Conservation (phyloP, 2,888 invertebrate species). For the Diaphora mendica region DNA sequence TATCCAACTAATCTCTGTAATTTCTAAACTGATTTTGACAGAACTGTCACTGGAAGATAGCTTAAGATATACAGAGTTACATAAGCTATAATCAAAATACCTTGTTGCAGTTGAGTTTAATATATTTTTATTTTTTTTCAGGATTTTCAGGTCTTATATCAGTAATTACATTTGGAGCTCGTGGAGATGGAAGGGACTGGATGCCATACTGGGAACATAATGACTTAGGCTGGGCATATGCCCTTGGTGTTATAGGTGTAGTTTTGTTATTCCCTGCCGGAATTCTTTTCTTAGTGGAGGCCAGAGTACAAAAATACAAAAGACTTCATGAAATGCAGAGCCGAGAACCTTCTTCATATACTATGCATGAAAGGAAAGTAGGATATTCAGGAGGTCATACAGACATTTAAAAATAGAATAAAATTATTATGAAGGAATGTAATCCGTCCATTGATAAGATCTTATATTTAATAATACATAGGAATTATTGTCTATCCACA, state of each 20-base stretch:
- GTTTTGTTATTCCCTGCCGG: conserved; percentile 91
- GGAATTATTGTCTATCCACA: neutral
- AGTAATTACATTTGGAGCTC: conserved; percentile 94
- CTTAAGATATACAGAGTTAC: too few relatives aligned
- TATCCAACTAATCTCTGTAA: too few relatives aligned
- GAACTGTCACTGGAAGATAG: too few relatives aligned
- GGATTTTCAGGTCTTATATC: conserved; percentile 94
- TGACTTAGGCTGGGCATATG: conserved; percentile 97
- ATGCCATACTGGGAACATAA: conserved; percentile 99
- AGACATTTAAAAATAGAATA: conserved; percentile 87
- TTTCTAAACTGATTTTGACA: too few relatives aligned
- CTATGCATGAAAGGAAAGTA: conserved; percentile 88
- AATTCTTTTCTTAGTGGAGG: conserved; percentile 93
- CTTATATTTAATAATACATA: neutral
- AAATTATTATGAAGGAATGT: neutral
- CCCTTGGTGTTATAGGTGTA: conserved; percentile 93
- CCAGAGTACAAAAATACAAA: conserved; percentile 91
- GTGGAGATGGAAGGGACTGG: conserved; percentile 97
- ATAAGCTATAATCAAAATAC: neutral
- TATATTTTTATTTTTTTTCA: conserved; percentile 62
- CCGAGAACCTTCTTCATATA: conserved; percentile 88
- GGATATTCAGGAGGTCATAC: conserved; percentile 87
- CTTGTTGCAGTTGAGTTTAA: neutral
- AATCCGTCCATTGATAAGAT: conserved; percentile 15
- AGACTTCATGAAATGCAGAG: conserved; percentile 90